phyloP scores from a whole-genome alignment of 2,888 invertebrate species.

The Cosmia trapezina region DNA sequence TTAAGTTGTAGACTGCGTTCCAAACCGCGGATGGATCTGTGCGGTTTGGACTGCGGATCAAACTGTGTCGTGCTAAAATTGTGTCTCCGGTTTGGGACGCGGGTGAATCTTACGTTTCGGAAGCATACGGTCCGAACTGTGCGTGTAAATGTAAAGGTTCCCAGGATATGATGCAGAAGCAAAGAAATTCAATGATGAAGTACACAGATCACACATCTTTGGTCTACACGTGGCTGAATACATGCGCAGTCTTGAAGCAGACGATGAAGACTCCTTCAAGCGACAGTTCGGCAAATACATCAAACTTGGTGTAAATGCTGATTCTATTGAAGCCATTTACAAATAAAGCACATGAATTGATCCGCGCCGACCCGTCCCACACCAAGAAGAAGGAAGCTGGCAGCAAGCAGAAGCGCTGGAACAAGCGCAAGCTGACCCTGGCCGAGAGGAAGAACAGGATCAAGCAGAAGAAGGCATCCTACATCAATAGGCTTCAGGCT shows the following conservation, averaged over 20 bases:
- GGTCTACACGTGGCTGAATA: constrained; percentile 99
- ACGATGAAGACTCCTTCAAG: constrained; percentile 99
- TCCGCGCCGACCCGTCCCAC: constrained; percentile 96
- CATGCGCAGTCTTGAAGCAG: constrained; percentile 97
- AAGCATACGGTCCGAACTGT: too few relatives aligned
- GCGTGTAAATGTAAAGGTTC: too few relatives aligned
- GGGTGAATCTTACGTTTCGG: too few relatives aligned
- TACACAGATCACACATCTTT: constrained; percentile 96
- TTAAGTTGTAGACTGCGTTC: too few relatives aligned
- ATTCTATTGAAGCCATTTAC: constrained; percentile 97
- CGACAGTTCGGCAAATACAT: constrained; percentile 99
- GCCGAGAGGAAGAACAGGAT: constrained; percentile 98
- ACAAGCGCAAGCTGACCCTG: constrained; percentile 96
- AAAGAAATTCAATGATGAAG: too few relatives aligned
- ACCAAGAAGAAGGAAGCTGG: constrained; percentile 90
- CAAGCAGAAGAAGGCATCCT: constrained; percentile 97
- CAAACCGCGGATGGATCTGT: too few relatives aligned
- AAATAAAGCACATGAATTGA: constrained; percentile 98
- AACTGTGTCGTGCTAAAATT: too few relatives aligned
- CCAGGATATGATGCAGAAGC: too few relatives aligned
- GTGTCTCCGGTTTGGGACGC: too few relatives aligned
- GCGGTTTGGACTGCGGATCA: too few relatives aligned
- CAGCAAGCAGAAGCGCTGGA: constrained; percentile 95
- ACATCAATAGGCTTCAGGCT: constrained; percentile 91
- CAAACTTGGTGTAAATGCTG: constrained; percentile 96